These are phyloP conservation scores for Drosophila suboccidentalis DNA, from an alignment of 2,888 invertebrate genomes.

Conservation along the genomic window DNA sequence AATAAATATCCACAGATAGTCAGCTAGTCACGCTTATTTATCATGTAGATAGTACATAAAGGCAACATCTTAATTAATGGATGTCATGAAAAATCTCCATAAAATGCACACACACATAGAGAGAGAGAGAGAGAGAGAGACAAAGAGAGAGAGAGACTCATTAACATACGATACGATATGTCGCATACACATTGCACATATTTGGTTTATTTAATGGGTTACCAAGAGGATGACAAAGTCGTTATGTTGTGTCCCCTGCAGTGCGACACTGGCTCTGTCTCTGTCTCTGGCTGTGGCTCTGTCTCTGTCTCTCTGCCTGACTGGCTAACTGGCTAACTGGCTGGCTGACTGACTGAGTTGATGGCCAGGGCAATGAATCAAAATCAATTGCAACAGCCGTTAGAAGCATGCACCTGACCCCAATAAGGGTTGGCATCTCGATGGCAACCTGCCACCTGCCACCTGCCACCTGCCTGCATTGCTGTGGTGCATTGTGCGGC, in stretches of 20 bases:
- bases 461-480: conserved; percentile 15
- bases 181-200: not conserved
- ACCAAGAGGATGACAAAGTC: conserved; percentile 26
- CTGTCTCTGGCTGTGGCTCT: too few species aligned
- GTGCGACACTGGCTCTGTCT: conserved; percentile 5
- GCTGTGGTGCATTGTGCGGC: conserved; percentile 6
- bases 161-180: not conserved
- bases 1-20: not conserved
- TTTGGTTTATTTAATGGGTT: conserved; percentile 24
- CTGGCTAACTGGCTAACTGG: too few species aligned
- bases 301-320: not conserved
- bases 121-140: too few species aligned
- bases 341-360: not conserved
- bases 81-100: conserved; percentile 2
- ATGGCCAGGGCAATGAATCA: conserved; percentile 55
- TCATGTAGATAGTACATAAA: not conserved
- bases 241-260: conserved; percentile 24
- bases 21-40: not conserved
- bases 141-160: not conserved
- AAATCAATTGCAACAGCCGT: conserved; percentile 71
- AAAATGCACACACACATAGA: not conserved
- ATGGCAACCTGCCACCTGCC: conserved; percentile 14
- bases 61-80: conserved; percentile 14
- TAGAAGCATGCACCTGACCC: conserved; percentile 46
- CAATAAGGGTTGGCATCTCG: conserved; percentile 3